Base-by-base conservation (phyloP, 2,888 invertebrate genomes). In the Leptogaster cylindrica region DNA sequence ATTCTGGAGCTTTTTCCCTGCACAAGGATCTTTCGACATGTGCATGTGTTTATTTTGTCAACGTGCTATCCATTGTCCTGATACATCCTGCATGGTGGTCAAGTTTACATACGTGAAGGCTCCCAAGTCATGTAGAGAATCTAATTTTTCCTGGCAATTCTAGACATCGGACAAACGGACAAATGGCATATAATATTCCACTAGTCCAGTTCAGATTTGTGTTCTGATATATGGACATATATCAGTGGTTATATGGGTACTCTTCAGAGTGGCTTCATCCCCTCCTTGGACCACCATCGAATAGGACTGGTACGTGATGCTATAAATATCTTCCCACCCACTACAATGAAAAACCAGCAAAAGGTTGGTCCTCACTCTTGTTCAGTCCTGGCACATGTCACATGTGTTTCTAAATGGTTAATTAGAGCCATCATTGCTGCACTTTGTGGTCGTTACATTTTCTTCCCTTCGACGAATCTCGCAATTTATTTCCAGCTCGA, bases 101-200 rank as follows among this genome's bases (percentile, higher is more conserved):
- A 55, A n/a, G 36, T 55, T 55, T 55, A 36, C 55, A 36, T 55
- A 39, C 55, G 55, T 27, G 14, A 6, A 16, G 36, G 23, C n/a
- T 55, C 12, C 23, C n/a, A 20, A 52, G 52, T 52, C 55, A 55
- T 55, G 55, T 55, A 55, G 25, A 39, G 55, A 39, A 39, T 55
- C 55, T 39, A 55, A 55, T 63, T 63, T 63, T 63, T 63, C 63
- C 46, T 31, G 33, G 46, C 63, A 20, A 63, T 63, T 63, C 28
- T 46, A 55, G 55, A 55, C 55, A 55, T 55, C 39, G 50, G 50
- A 65, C 50, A 65, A 65, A 50, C 50, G 65, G 50, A 65, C 65
- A 65, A 65, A 65, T 65, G 65, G 36, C 39, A 65, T 36, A 65
- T 50, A 50, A 48, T 64, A 64, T 64, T 64, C 64, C 36, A 23